Base-by-base conservation (phyloP, 2,113 vertebrate species). In the Ranitomeya variabilis region DNA sequence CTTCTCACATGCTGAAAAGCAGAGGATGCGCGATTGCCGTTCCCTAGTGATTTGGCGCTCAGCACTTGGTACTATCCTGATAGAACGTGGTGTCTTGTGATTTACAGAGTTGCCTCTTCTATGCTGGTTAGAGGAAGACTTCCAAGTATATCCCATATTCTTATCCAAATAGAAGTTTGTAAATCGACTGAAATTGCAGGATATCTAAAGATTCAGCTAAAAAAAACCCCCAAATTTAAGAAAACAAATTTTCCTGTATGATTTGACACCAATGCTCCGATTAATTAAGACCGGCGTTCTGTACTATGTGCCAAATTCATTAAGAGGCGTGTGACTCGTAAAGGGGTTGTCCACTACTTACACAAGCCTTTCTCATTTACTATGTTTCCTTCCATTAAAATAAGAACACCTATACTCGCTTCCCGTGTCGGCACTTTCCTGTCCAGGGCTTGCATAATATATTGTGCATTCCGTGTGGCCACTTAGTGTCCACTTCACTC, bases 1-100 rank as follows among this genome's bases (percentile, higher is more conserved):
- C 77, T 55, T 79, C 52, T 55, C 52, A 45, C 37, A 79, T 23
- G 77, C 23, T 79, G 77, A 79, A 79, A 79, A 23, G 51, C 77
- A 79, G 77, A 55, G 77, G n/a, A 79, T 15, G 52, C 52, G 5
- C 4, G 11, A 23, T 31, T 81, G 23, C 80, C 3, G 80, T 4
- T 81, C 55, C 59, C 59, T 16, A 19, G 55, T 62, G 80, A 60
- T 26, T 55, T 79, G 77, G 52, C 55, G 77, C 77, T 79, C 52
- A 55, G 52, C 77, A 79, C 52, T 55, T 15, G 21, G 45, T 13
- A 54, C 19, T n/a, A 78, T 78, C 21, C 74, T 51, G 74, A 78
- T 54, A n/a, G 51, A 21, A 78, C 26, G 14, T 9, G 18, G 37
- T 31, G 71, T 16, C 7, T 77, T 77, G 2, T 77, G 45, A 8